These are phyloP conservation scores for Apteryx owenii DNA, from an alignment of 2,113 vertebrate species.

Conservation along the genomic window DNA sequence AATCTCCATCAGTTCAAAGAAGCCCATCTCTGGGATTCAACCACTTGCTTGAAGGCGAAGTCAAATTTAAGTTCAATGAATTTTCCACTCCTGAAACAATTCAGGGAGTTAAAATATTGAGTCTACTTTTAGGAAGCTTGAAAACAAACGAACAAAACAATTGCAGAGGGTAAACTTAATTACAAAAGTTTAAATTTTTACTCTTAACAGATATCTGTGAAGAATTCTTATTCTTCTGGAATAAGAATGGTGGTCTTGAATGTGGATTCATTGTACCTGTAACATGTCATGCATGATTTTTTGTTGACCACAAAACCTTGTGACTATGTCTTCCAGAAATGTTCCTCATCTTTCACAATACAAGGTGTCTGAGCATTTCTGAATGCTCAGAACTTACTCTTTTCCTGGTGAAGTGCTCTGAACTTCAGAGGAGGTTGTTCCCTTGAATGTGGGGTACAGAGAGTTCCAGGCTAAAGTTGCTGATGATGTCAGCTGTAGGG, in stretches of 20 bases:
- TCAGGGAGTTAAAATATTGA: neutral
- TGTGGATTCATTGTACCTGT: fast-evolving
- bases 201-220: neutral
- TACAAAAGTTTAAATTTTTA: neutral
- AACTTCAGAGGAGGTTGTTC: neutral
- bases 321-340: neutral
- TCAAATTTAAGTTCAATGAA: neutral
- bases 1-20: neutral
- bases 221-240: neutral
- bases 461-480: neutral
- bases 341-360: neutral
- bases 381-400: neutral
- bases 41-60: neutral
- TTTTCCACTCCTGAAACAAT: neutral
- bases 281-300: neutral
- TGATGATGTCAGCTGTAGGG: neutral
- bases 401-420: neutral
- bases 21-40: neutral
- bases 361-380: neutral
- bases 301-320: neutral
- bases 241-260: neutral
- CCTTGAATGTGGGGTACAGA: fast-evolving
- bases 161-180: neutral
- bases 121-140: neutral
- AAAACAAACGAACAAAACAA: neutral